These are phyloP conservation scores for Neogobius melanostomus DNA, from an alignment of 2,113 vertebrate species.

Conservation along the genomic window DNA sequence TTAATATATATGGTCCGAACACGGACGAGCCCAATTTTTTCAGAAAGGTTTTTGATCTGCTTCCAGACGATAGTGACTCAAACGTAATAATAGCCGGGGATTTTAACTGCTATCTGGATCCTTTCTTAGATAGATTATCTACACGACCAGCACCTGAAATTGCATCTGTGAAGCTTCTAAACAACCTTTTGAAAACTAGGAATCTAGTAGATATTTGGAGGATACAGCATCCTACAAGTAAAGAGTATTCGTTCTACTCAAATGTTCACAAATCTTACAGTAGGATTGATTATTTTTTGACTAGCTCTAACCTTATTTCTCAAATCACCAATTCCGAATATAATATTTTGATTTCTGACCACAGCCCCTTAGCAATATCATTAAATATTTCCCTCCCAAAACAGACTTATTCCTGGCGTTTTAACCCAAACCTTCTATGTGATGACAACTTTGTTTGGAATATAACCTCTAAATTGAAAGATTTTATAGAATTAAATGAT, in stretches of 20 bases:
- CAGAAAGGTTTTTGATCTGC: background rate
- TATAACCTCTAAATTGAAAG: too few relatives aligned
- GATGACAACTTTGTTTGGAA: too few relatives aligned
- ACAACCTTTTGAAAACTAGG: background rate
- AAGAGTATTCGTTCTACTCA: background rate
- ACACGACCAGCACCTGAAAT: background rate
- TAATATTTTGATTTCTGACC: too few relatives aligned
- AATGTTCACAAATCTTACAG: slow-evolving; percentile 6
- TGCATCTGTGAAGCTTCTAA: background rate
- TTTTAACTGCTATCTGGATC: slow-evolving; percentile 1
- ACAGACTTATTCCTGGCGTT: too few relatives aligned
- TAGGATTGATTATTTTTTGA: background rate
- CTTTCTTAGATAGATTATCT: background rate
- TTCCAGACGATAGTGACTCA: background rate
- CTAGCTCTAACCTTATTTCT: background rate
- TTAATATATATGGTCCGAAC: background rate
- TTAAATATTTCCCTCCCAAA: too few relatives aligned
- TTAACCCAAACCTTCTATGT: too few relatives aligned
- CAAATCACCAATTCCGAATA: background rate
- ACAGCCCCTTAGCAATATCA: too few relatives aligned
- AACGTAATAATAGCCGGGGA: background rate
- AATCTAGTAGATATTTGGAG: slow-evolving; percentile 6
- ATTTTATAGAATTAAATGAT: too few relatives aligned
- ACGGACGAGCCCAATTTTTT: background rate
- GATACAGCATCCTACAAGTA: background rate